Base-by-base conservation (phyloP, 37 sponge, comb jelly and placozoan species). In the Theonella swinhoei region DNA sequence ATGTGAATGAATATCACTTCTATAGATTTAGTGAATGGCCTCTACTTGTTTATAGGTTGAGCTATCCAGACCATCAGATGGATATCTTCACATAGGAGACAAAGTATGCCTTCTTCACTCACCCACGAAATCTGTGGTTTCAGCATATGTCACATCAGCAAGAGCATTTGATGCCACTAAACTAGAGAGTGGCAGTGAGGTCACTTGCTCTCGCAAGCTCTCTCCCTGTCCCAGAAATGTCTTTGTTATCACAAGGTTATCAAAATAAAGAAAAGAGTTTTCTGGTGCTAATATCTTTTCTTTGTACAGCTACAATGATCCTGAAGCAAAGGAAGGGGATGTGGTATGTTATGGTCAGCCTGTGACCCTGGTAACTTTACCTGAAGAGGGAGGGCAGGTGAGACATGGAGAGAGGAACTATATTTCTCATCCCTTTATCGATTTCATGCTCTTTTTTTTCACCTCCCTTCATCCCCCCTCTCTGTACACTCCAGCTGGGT, bases 231-330 rank as follows among this genome's bases (percentile, higher is more conserved):
- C 92, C 3, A 80, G 98, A 72, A 97, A 97, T 60, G 83, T 92
- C 24, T 95, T 97, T 76, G 81, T 89, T 38, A 85, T 94, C 23
- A 81, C 88, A 68, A 94, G 97, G 97, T 97, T 34, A n/a, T n/a
- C n/a, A n/a, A n/a, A n/a, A n/a, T n/a, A n/a, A n/a, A n/a, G n/a
- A n/a, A 47, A 7, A 47, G 54, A 47, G 54, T 7, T 47, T 7
- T 47, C 54, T 47, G 7, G 54, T 47, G 14, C n/a, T n/a, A n/a
- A n/a, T n/a, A n/a, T n/a, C n/a, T n/a, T 8, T 34, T 76, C 20
- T 77, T n/a, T 64, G 33, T 9, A 35, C 47, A 81, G 80, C 68
- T 86, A 84, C 75, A 35, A 39, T 43, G 64, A 72, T 1, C 72
- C 58, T 30, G 80, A 66, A 8, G 90, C 80, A 19, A 78, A 79